These are phyloP conservation scores for Gadus macrocephalus DNA, from an alignment of 2,113 vertebrate species.

Conservation along the genomic window DNA sequence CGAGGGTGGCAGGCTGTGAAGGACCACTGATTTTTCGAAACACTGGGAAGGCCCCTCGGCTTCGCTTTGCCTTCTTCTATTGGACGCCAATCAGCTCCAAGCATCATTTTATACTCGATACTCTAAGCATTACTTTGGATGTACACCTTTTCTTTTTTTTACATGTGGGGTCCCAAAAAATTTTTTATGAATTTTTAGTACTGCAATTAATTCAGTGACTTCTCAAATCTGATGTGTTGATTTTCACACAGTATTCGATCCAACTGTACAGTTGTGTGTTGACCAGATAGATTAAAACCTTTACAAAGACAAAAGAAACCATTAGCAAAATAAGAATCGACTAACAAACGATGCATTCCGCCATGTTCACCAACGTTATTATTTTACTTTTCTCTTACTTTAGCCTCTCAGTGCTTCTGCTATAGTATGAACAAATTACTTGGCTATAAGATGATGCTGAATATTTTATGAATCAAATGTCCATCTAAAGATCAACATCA, in stretches of 20 bases:
- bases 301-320: too few relatives aligned
- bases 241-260: too few relatives aligned
- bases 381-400: too few relatives aligned
- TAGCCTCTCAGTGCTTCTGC: not conserved
- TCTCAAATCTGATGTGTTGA: not conserved
- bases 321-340: too few relatives aligned
- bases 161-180: conserved; percentile 19
- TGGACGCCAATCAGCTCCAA: conserved; percentile 21
- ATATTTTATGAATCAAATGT: not conserved
- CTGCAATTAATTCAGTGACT: conserved; percentile 16
- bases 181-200: conserved; percentile 31
- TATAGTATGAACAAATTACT: conserved; percentile 29
- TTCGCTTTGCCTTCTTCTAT: conserved; percentile 30
- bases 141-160: conserved; percentile 32
- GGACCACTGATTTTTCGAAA: conserved; percentile 10
- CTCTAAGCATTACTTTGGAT: conserved; percentile 16
- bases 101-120: conserved; percentile 43
- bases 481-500: not conserved
- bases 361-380: too few relatives aligned
- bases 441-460: not conserved
- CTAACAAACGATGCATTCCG: too few relatives aligned
- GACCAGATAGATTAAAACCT: too few relatives aligned
- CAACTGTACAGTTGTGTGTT: too few relatives aligned
- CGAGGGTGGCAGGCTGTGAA: not conserved
- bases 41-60: not conserved